Conservation (phyloP, 2,113 vertebrate genomes). For the Rynchops niger region DNA sequence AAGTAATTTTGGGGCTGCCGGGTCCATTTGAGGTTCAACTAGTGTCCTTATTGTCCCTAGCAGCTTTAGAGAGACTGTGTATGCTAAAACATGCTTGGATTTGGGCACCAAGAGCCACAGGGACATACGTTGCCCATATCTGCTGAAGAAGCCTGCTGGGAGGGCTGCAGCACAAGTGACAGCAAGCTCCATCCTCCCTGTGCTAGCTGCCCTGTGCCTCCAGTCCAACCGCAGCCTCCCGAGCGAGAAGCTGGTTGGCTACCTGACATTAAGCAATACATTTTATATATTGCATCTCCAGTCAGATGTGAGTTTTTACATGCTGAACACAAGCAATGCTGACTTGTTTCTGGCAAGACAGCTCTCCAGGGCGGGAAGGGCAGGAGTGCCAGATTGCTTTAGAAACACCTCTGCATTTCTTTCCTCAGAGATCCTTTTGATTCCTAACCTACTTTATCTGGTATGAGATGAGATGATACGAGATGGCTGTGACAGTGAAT, state of each 20-base stretch:
- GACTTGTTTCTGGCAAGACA: background rate
- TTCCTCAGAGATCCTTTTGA: background rate
- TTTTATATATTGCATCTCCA: background rate
- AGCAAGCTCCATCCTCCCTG: background rate
- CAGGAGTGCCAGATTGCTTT: background rate
- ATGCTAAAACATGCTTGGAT: background rate
- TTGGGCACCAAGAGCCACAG: background rate
- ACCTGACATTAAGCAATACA: background rate
- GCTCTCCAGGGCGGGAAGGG: fast-evolving
- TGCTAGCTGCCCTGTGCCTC: background rate
- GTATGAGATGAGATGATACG: background rate
- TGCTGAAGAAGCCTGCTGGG: background rate
- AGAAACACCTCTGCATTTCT: background rate
- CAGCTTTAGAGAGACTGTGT: background rate
- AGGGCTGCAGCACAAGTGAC: background rate
- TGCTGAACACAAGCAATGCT: background rate
- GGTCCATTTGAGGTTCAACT: background rate
- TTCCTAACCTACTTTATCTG: background rate
- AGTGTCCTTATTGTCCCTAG: background rate
- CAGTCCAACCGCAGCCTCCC: background rate
- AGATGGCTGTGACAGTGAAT: background rate
- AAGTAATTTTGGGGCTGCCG: background rate
- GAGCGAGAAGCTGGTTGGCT: background rate
- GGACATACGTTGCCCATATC: background rate
- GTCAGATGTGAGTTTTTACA: background rate